Base-by-base conservation (phyloP, 2,113 vertebrate species). In the Petrocephalus microphthalmus region DNA sequence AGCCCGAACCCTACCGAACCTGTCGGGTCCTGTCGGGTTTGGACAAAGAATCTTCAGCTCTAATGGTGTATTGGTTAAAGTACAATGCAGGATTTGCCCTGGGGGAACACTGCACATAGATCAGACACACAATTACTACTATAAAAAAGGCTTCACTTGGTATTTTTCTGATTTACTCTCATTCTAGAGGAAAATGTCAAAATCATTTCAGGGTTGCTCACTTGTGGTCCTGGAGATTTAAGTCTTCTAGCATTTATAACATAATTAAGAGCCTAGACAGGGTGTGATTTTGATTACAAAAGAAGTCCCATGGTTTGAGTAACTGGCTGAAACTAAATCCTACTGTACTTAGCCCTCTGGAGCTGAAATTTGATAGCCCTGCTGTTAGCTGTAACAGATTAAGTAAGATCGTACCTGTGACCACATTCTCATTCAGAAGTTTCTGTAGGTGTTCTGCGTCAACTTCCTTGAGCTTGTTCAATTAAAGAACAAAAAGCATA, bases 401-500 rank as follows among this genome's bases (percentile, higher is more conserved):
- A 74, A 51, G 33, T 33, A 57, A 51, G 33, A n/a, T n/a, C 51
- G 89, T 60, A 93, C 93, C 93, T 93, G 90, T 89, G 22, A 93
- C 52, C 84, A 94, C 84, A 0, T 90, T 91, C 1, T 94, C 90
- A 91, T 95, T 95, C 7, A 96, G 91, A 45, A 95, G 90, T 56
- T 0, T 90, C 84, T 95, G 94, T 87, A 96, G 94, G 82, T 92
- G 89, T 88, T 94, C 94, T 11, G 94, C 91, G 42, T 92, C 90
- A 4, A 96, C 91, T n/a, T 95, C 95, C 45, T 92, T 89, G 87
- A 88, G 92, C 95, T 95, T 60, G 51, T 87, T 33, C 19, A 10
- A 56, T 81, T 19, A 74, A 19, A 22, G 29, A 3, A 88, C 87
- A 90, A 19, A 64, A 19, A 87, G 17, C 51, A 15, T 7, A 54